These are phyloP conservation scores for Atta colombica DNA, from an alignment of 1,140 invertebrate species.

Conservation along the genomic window DNA sequence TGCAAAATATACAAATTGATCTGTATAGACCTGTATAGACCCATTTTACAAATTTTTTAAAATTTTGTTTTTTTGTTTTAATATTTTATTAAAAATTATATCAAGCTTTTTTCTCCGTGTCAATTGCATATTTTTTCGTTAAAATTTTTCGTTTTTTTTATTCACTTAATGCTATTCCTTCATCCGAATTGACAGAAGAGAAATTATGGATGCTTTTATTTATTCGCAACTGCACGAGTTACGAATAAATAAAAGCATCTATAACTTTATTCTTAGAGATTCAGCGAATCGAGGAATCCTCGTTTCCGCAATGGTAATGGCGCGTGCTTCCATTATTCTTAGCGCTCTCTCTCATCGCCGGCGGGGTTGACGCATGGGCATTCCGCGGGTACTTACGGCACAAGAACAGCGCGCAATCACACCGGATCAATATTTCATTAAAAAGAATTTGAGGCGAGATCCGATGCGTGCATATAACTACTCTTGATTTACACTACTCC, in stretches of 20 bases:
- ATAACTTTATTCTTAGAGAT: conserved; percentile 43
- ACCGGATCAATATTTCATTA: conserved; percentile 53
- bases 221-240: conserved; percentile 1
- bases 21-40: background rate
- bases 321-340: conserved; percentile 66
- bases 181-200: background rate
- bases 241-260: conserved; percentile 53
- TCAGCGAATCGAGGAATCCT: conserved; percentile 29
- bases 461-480: background rate
- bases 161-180: background rate
- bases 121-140: conserved; percentile 29
- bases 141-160: conserved; percentile 33
- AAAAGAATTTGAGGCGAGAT: conserved; percentile 27
- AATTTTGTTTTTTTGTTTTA: conserved; percentile 3
- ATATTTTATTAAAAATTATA: background rate
- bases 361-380: conserved; percentile 13
- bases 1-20: background rate
- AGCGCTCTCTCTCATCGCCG: conserved; percentile 21
- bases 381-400: conserved; percentile 46
- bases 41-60: background rate
- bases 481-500: background rate
- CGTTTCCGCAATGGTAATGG: conserved; percentile 52
- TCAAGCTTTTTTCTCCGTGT: background rate
- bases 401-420: conserved; percentile 42
- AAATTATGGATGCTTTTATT: conserved; percentile 9